These are phyloP conservation scores for Bostrychus sinensis DNA, from an alignment of 2,113 vertebrate genomes.

Conservation along the genomic window DNA sequence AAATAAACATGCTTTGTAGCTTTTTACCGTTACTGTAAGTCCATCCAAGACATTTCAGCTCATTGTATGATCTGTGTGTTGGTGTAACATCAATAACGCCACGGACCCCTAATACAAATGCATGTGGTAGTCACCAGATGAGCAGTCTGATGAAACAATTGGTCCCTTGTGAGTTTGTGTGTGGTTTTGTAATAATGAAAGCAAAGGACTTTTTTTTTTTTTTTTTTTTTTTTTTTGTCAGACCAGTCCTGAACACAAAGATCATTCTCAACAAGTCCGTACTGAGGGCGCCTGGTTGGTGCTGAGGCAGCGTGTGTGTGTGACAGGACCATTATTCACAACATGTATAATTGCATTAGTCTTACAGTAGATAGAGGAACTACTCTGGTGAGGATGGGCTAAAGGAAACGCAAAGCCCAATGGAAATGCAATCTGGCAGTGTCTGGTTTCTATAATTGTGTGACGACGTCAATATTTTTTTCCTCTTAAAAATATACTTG, in stretches of 20 bases:
- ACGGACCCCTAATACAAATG: constrained; percentile 2
- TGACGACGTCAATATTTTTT: not conserved
- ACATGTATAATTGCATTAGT: constrained; percentile 69
- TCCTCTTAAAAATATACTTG: not conserved
- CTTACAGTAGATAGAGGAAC: constrained; percentile 44
- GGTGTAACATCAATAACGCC: too few relatives aligned
- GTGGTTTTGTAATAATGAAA: constrained; percentile 66
- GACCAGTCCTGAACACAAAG: constrained; percentile 62
- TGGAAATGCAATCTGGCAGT: constrained; percentile 11
- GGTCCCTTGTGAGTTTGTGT: constrained; percentile 51
- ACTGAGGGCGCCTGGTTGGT: constrained; percentile 63
- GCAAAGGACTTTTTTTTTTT: constrained; percentile 47
- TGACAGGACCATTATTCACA: constrained; percentile 77
- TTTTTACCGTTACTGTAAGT: too few relatives aligned
- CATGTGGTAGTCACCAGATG: constrained; percentile 60
- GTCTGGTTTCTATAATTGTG: not conserved
- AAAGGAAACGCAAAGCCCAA: constrained; percentile 14
- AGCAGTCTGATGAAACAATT: constrained; percentile 57
- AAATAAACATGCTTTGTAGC: too few relatives aligned
- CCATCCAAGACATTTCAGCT: too few relatives aligned
- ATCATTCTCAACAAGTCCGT: constrained; percentile 64
- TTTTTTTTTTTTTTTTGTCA: too few relatives aligned
- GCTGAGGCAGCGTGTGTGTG: constrained; percentile 73
- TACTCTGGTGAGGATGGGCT: constrained; percentile 29
- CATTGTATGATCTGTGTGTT: too few relatives aligned